These are phyloP conservation scores for Neodiprion pinetum DNA, from an alignment of 1,140 invertebrate species.

Conservation along the genomic window DNA sequence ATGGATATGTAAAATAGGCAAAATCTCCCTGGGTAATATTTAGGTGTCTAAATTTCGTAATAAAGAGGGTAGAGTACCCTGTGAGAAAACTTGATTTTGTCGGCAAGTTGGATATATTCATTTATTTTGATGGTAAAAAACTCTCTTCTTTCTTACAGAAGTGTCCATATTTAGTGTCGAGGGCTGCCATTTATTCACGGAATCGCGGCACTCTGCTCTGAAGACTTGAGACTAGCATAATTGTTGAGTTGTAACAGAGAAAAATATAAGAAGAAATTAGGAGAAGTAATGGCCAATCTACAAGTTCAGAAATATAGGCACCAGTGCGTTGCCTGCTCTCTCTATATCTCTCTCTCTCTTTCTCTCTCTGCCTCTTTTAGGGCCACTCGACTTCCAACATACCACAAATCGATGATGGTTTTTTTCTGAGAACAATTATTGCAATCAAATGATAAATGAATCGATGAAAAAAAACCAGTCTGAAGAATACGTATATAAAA, in stretches of 20 bases:
- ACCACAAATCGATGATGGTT: neutral
- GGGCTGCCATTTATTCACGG: slow-evolving; percentile 64
- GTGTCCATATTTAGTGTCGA: slow-evolving; percentile 92
- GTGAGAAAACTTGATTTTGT: slow-evolving; percentile 18
- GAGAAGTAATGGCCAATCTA: neutral
- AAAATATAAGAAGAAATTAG: slow-evolving; percentile 28
- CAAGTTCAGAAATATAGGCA: neutral
- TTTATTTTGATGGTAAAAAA: slow-evolving; percentile 20
- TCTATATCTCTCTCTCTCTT: neutral
- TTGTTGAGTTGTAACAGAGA: slow-evolving; percentile 21
- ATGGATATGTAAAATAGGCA: too few species aligned
- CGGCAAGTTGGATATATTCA: slow-evolving; percentile 14
- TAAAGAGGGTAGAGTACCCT: neutral
- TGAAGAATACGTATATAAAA: slow-evolving; percentile 37
- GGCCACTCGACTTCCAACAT: slow-evolving; percentile 29
- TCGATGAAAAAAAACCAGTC: slow-evolving; percentile 37
- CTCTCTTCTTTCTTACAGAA: slow-evolving; percentile 70
- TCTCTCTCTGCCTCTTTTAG: slow-evolving; percentile 39
- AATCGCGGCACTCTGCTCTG: slow-evolving; percentile 44
- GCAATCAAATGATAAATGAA: slow-evolving; percentile 34
- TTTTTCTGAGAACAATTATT: slow-evolving; percentile 35
- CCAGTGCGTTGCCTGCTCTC: neutral
- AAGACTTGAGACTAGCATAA: slow-evolving; percentile 46
- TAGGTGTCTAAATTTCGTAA: slow-evolving; percentile 22
- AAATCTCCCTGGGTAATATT: neutral